Evolutionary conservation across 1,140 invertebrate species (phyloP), one percentile per base, ranked within the genome.

Genomic region (Drosophila tristis): DNA sequence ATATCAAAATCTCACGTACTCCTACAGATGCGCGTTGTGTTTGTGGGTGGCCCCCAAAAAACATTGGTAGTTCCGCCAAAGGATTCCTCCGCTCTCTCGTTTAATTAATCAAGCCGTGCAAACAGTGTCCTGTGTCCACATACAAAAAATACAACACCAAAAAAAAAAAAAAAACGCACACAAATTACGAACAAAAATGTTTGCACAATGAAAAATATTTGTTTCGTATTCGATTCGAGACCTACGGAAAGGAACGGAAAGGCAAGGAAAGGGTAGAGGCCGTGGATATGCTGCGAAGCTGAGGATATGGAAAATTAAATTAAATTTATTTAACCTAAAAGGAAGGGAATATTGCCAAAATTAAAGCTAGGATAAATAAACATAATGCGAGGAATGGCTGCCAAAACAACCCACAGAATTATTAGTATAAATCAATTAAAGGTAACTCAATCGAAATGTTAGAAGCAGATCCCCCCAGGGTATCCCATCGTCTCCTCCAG

Each of bases 1-100:
- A 66, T 80, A 84, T 89, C 73, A 89, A 90, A 90, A 89, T 89
- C 84, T 81, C 84, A 89, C 84, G 84, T 82, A 64, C 31, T 35
- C 31, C 6, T 5, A 6, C 56, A 62, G 15, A 72, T 62, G 68
- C 70, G 62, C 62, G 59, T 55, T 59, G 63, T 49, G 72, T 61
- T 74, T 64, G 84, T 84, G 84, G 84, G 84, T 90, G 84, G 84
- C 61, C 74, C 20, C 20, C 20, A 20, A 20, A 20, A 20, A 20
- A 20, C 20, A 2, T 20, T 20, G 20, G 4, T 35, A 8, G 31
- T 20, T 20, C 31, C 31, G 8, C 31, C 31, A 35, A 35, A 35
- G 31, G 31, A 35, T 35, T 11, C 31, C 2, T 11, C 31, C 2
- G 20, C 20, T 35, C 31, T 26, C 63, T 45, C 35, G 15, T 81